Percentiles rank a stretch among this genome's conserved stretches.
Conservation (phyloP, 2,113 vertebrate genomes). For the Apteryx mantelli region DNA sequence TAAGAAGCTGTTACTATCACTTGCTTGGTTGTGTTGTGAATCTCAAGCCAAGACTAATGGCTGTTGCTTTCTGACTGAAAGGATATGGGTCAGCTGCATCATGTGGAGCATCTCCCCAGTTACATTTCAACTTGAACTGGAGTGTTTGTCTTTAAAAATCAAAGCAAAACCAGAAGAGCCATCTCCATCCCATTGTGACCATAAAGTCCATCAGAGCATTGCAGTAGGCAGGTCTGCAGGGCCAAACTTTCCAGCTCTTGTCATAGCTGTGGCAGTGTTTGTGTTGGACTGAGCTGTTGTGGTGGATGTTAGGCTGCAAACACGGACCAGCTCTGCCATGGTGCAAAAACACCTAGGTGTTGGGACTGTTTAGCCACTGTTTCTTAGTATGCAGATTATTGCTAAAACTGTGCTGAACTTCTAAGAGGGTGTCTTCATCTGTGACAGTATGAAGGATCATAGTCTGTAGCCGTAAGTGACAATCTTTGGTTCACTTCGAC, state of each 20-base stretch:
- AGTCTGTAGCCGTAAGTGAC: neutral
- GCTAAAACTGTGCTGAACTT: neutral
- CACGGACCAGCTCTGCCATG: neutral
- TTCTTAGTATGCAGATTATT: neutral
- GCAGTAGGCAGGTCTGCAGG: neutral
- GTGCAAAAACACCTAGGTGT: neutral
- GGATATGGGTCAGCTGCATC: neutral
- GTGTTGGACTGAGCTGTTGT: neutral
- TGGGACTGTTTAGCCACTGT: neutral
- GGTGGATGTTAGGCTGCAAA: fast-evolving
- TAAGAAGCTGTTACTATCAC: neutral
- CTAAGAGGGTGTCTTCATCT: neutral
- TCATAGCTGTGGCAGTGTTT: fast-evolving
- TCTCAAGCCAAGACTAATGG: neutral
- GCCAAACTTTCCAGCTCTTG: neutral
- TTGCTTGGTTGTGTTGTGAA: neutral
- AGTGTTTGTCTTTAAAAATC: neutral
- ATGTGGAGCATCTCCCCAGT: neutral
- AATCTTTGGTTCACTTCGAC: fast-evolving
- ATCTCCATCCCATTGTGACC: fast-evolving
- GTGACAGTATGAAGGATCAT: fast-evolving
- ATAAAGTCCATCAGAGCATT: fast-evolving
- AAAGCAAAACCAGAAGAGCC: neutral
- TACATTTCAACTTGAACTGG: neutral
- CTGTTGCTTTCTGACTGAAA: neutral